phyloP scores from a whole-genome alignment of 1,140 invertebrate genomes.

The Bombus breviceps region DNA sequence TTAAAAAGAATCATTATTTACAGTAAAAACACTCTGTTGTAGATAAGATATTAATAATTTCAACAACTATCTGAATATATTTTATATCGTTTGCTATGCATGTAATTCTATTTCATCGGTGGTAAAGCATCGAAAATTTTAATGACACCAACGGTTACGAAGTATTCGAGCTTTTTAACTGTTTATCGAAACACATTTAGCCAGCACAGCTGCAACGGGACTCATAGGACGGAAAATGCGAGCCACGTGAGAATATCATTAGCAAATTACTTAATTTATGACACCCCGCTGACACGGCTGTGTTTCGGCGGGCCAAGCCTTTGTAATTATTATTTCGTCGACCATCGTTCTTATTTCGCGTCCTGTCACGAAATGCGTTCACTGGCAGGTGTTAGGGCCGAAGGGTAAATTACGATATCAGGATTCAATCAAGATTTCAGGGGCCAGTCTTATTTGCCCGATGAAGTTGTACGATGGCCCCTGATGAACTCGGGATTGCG shows the following conservation, averaged over 20 bases:
- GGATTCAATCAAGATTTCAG: slow-evolving; percentile 23
- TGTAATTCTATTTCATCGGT: background rate
- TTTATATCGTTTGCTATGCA: background rate
- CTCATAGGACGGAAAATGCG: slow-evolving; percentile 76
- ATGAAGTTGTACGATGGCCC: background rate
- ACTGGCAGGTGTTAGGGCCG: slow-evolving; percentile 29
- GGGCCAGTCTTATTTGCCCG: background rate
- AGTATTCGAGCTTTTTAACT: background rate
- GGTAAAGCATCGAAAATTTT: background rate
- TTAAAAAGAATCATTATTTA: too few relatives aligned
- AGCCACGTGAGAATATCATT: slow-evolving; percentile 82
- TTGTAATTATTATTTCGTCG: slow-evolving; percentile 53
- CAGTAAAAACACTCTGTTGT: too few relatives aligned
- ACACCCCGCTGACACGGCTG: slow-evolving; percentile 50
- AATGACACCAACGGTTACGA: slow-evolving; percentile 10
- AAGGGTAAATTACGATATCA: slow-evolving; percentile 21
- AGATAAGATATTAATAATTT: too few relatives aligned
- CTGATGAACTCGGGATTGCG: background rate
- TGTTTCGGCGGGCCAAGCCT: slow-evolving; percentile 32
- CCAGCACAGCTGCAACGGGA: slow-evolving; percentile 76
- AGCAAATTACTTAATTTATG: slow-evolving; percentile 82
- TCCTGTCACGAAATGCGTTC: slow-evolving; percentile 22
- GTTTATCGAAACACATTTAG: slow-evolving; percentile 38
- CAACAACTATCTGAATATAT: background rate
- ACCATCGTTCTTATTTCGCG: slow-evolving; percentile 3